Evolutionary conservation across 1,140 invertebrate species (phyloP), one percentile per base, ranked within the genome.

Genomic region (Papilio polyxenes): DNA sequence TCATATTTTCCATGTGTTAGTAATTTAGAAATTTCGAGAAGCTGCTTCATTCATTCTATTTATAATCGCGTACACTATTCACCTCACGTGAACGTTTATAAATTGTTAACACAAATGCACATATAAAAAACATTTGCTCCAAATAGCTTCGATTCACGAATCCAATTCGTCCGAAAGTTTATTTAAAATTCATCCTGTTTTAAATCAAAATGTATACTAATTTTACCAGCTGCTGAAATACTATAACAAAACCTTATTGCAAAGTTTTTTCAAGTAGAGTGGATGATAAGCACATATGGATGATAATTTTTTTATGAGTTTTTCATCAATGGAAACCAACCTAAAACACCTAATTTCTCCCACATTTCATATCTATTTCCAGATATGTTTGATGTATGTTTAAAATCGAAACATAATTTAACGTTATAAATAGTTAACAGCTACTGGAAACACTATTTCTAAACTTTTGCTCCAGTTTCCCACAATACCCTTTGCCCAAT

Each of bases 401-500:
- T 72, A 15, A 72, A 40, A 17, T 37, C 31, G 31, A 72, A 72
- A 72, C 65, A 37, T 72, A 37, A 72, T 72, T 72, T 37, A 40
- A 15, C 23, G 4, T 72, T 72, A 72, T 49, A 49, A 75, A 75
- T 75, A 75, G 48, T 75, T 17, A n/a, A 75, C 15, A 75, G 40
- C 40, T 44, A 53, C 49, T 77, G 48, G 75, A 77, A 23, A 20
- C 44, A 83, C 80, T 83, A 81, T 83, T 83, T 82, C 76, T 44
- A 75, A 77, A 53, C 44, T 72, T 44, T 77, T 53, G 83, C 48
- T 82, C 83, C 81, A 83, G 69, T 82, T 83, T 83, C 80, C 81
- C 62, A 81, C 81, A 81, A 23, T 77, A 77, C 75, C 53, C 9
- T 69, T 17, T 62, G n/a, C 75, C 48, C 75, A 77, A 53, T 77